Evolutionary conservation across 2,797 vertebrate genomes (phyloP).

Genomic region (Mergus octosetaceus): DNA sequence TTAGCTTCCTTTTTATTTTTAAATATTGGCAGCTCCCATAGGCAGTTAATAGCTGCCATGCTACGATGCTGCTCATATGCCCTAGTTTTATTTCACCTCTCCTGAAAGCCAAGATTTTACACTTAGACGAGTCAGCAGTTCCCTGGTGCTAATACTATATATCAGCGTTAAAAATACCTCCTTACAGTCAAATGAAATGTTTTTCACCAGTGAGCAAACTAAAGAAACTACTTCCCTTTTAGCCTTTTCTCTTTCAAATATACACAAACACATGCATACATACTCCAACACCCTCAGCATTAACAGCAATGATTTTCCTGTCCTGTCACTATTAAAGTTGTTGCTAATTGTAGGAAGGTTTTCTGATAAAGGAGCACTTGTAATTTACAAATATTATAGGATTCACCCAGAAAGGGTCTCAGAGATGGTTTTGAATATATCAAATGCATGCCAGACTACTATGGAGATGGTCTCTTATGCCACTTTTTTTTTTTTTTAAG

Average conservation of each 20-base stretch:
- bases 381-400: not conserved
- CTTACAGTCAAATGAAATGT: constrained; percentile 51
- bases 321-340: not conserved
- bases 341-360: not conserved
- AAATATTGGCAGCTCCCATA: constrained; percentile 45
- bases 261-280: rapidly evolving
- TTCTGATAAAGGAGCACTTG: not conserved
- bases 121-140: constrained; percentile 73
- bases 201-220: constrained; percentile 3
- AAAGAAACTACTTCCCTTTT: not conserved
- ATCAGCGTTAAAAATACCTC: constrained; percentile 74
- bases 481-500: not conserved
- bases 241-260: not conserved
- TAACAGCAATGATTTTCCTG: not conserved
- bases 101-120: constrained; percentile 67
- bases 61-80: constrained; percentile 43
- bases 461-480: not conserved
- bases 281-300: not conserved
- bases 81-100: constrained; percentile 64
- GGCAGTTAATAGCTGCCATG: constrained; percentile 40
- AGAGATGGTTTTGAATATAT: not conserved
- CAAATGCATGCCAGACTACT: not conserved
- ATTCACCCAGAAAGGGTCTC: not conserved
- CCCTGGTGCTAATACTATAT: constrained; percentile 62
- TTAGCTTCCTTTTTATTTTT: constrained; percentile 46